phyloP scores from a whole-genome alignment of 2,888 invertebrate species.

The Ophion slaviceki region DNA sequence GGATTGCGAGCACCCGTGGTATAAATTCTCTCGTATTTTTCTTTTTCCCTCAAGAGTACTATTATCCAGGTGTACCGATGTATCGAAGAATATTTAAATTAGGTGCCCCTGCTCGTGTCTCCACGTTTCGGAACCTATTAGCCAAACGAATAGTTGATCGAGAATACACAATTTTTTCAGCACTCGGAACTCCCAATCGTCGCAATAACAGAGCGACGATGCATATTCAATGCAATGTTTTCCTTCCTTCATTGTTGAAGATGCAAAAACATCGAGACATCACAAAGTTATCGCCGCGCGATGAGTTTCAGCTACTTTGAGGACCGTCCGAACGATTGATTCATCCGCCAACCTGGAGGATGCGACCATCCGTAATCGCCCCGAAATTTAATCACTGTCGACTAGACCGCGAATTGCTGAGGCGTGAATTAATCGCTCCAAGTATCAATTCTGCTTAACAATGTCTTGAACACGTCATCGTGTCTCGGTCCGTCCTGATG shows the following conservation, averaged over 20 bases:
- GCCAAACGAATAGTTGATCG: neutral
- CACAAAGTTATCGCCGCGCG: neutral
- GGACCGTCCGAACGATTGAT: neutral
- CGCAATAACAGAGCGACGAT: neutral
- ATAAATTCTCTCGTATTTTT: conserved; percentile 54
- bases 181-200: neutral
- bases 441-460: conserved; percentile 37
- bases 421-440: conserved; percentile 29
- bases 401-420: neutral
- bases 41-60: conserved; percentile 38
- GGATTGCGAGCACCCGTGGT: conserved; percentile 35
- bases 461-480: conserved; percentile 21
- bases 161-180: neutral
- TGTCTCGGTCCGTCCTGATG: conserved; percentile 17
- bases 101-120: conserved; percentile 14
- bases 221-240: neutral
- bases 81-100: conserved; percentile 73
- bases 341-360: neutral
- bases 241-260: neutral
- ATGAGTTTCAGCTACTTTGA: neutral
- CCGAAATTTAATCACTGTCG: conserved; percentile 7
- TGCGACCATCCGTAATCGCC: neutral
- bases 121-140: neutral
- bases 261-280: neutral
- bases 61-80: conserved; percentile 38